Conservation (phyloP, 2,797 vertebrate species). For the Myiotriccus ornatus region DNA sequence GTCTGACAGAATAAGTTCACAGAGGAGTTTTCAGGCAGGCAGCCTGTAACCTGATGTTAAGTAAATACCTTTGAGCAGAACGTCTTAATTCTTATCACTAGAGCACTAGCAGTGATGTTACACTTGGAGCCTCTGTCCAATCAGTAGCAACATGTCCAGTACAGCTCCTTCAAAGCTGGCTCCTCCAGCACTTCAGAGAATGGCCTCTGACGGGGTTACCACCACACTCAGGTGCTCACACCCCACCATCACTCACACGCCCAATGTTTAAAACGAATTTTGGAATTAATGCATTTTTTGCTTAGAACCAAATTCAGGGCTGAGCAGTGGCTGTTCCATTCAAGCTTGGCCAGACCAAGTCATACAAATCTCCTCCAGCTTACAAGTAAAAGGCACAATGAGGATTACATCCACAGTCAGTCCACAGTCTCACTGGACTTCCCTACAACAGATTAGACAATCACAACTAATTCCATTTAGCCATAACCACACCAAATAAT, state of each 20-base stretch:
- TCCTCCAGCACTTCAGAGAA: neutral
- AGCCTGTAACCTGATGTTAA: neutral
- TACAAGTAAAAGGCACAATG: neutral
- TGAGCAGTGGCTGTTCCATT: neutral
- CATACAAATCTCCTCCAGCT: neutral
- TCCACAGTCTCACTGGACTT: neutral
- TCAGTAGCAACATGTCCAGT: neutral
- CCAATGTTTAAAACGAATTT: neutral
- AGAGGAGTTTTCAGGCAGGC: neutral
- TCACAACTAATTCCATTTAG: neutral
- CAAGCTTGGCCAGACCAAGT: neutral
- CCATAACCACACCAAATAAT: neutral
- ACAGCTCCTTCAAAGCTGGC: neutral
- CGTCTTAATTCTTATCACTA: neutral
- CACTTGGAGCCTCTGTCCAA: neutral
- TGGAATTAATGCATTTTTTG: neutral
- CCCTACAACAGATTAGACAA: neutral
- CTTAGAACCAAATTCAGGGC: neutral
- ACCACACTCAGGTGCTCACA: neutral
- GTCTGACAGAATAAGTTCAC: neutral
- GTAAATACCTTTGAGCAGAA: neutral
- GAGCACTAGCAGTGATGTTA: neutral
- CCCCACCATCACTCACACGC: neutral
- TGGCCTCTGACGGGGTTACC: neutral
- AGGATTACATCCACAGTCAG: neutral